phyloP scores from a whole-genome alignment of 1,140 invertebrate genomes.

The Lasaia peninsularis region DNA sequence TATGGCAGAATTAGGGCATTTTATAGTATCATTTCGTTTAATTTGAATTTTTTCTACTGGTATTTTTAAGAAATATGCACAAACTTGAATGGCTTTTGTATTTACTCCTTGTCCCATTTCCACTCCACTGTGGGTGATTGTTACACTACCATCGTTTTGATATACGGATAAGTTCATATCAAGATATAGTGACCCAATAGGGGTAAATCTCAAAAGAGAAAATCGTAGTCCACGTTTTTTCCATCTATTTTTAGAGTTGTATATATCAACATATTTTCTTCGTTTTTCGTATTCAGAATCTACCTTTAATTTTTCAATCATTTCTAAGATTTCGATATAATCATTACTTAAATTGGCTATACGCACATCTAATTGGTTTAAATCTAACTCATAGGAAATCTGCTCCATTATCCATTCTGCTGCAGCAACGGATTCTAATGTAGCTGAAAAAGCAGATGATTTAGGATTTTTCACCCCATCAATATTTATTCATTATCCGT shows the following conservation, averaged over 20 bases:
- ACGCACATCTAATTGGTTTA: constrained; percentile 83
- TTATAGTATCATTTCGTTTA: constrained; percentile 80
- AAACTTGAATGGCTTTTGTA: constrained; percentile 84
- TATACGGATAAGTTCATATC: constrained; percentile 83
- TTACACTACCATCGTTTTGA: constrained; percentile 85
- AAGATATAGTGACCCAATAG: constrained; percentile 75
- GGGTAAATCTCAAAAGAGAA: constrained; percentile 80
- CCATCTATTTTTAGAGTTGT: constrained; percentile 85
- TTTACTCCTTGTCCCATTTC: constrained; percentile 91
- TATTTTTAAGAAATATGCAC: constrained; percentile 83
- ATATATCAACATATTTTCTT: constrained; percentile 50
- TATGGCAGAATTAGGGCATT: constrained; percentile 77
- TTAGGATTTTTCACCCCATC: not conserved
- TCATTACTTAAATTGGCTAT: constrained; percentile 77
- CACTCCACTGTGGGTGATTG: constrained; percentile 85
- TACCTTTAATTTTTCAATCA: constrained; percentile 21
- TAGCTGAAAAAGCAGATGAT: no score
- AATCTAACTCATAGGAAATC: constrained; percentile 80
- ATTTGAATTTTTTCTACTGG: constrained; percentile 81
- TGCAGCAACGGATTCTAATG: constrained; percentile 80
- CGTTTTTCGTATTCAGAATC: constrained; percentile 22
- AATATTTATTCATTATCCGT: no score
- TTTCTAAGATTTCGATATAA: constrained; percentile 19
- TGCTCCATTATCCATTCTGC: constrained; percentile 91
- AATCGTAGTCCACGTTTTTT: constrained; percentile 84